Conservation (phyloP, 2,888 invertebrate species). For the Sceliomorpha sp. region DNA sequence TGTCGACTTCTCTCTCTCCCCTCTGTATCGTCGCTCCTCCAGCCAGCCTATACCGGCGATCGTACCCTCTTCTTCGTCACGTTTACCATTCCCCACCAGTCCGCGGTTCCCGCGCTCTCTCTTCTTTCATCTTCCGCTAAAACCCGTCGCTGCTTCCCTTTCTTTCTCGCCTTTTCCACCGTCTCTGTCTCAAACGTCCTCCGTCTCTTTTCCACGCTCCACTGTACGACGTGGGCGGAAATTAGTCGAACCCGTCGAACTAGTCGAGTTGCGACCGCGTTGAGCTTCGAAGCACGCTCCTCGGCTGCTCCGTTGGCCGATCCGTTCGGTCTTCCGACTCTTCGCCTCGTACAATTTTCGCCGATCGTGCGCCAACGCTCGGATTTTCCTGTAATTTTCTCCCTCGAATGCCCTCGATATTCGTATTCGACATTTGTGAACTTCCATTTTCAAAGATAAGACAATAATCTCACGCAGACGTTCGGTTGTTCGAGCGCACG, state of each 20-base stretch:
- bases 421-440: too few species aligned
- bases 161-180: slow-evolving; percentile 9
- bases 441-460: too few species aligned
- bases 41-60: slow-evolving; percentile 1
- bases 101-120: slow-evolving; percentile 3
- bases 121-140: slow-evolving; percentile 2
- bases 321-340: slow-evolving; percentile 5
- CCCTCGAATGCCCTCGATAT: too few species aligned
- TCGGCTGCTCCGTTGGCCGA: slow-evolving; percentile 19
- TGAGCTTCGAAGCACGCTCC: slow-evolving; percentile 38
- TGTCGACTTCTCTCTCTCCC: slow-evolving; percentile 1
- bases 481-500: not conserved
- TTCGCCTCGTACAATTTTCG: slow-evolving; percentile 1
- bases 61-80: slow-evolving; percentile 17
- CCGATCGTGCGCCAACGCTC: too few species aligned
- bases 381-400: too few species aligned
- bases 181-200: slow-evolving; percentile 15
- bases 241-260: slow-evolving; percentile 73
- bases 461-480: too few species aligned
- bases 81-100: slow-evolving; percentile 19
- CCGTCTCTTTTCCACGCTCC: slow-evolving; percentile 11
- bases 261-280: slow-evolving; percentile 66
- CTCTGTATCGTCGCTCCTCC: slow-evolving; percentile 9
- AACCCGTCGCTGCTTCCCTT: slow-evolving; percentile 1
- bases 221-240: slow-evolving; percentile 71